Evolutionary conservation across 2,113 vertebrate genomes (phyloP), one percentile per base, ranked within the genome.

Genomic region (Centropus unirufus): DNA sequence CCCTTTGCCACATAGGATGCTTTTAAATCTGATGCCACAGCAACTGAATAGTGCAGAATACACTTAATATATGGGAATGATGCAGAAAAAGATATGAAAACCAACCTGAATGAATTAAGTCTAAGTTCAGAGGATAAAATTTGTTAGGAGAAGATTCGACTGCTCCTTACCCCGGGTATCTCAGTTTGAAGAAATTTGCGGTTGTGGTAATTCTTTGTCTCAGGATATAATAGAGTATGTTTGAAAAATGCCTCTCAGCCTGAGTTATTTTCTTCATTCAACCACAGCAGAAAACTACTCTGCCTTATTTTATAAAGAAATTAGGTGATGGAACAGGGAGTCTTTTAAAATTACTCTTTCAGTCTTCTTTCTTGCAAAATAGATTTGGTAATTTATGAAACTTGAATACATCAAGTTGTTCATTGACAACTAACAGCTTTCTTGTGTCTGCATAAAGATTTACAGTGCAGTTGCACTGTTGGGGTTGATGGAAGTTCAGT

Each of bases 371-470:
- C 67, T 93, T 84, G 69, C 27, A 94, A 96, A 94, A 89, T 27
- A 75, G 26, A 88, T 96, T 91, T 66, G 27, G 29, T 84, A 94
- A 72, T 95, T 93, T 89, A 49, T 68, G 57, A 96, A 96, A 97
- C 39, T 73, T 64, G 30, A 83, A 96, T 90, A 70, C 40, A 95
- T 94, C 70, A 93, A 97, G 97, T 96, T 98, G 97, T 96, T 91
- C 82, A 77, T 34, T 98, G 98, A 98, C 93, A 97, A 90, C 67
- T 96, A 93, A 80, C 97, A 98, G 97, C 96, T 97, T 98, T 93
- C 92, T 93, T 67, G 69, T 92, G 93, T 96, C 96, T 96, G 67
- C 66, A 89, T 57, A 95, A 97, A 83, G 92, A 92, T 59, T 97
- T 66, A 52, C 88, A 98, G 96, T 44, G n/a, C 83, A 92, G 52